Percentiles rank a stretch among this genome's conserved stretches.
Conservation (phyloP, 2,113 vertebrate species). For the Cichladusa arquata region DNA sequence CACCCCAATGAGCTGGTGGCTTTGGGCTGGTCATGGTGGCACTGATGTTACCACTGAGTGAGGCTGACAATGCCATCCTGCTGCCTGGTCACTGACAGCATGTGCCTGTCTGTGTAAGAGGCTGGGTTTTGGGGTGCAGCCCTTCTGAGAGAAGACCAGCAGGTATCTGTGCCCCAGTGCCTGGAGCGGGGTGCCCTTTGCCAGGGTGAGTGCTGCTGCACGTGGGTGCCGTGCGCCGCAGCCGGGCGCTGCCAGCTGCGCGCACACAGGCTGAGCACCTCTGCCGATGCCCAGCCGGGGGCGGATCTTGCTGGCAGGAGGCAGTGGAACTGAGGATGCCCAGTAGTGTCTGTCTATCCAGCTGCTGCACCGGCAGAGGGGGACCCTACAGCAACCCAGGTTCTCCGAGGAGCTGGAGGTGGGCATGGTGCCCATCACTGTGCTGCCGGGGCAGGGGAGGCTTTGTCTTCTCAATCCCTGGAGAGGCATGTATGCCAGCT, state of each 20-base stretch:
- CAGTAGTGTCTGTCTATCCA: neutral
- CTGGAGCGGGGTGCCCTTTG: neutral
- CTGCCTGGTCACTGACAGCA: neutral
- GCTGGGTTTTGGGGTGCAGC: neutral
- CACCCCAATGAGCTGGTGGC: neutral
- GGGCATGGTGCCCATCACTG: neutral
- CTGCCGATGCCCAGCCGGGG: neutral
- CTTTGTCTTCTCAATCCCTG: neutral
- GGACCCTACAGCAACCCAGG: neutral
- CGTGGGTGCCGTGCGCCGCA: fast-evolving
- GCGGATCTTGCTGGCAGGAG: neutral
- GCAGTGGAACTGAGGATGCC: neutral
- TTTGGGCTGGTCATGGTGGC: neutral
- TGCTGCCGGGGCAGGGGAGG: neutral
- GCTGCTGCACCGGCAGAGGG: neutral
- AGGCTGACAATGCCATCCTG: neutral
- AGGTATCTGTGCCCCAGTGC: neutral
- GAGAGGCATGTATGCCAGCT: neutral
- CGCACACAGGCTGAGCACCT: neutral
- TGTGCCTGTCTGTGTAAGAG: fast-evolving
- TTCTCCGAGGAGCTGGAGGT: neutral
- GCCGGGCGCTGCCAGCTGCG: fast-evolving
- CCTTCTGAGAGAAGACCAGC: neutral
- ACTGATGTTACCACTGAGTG: neutral
- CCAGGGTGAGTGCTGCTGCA: neutral